These are phyloP conservation scores for Myiotriccus ornatus DNA, from an alignment of 2,797 vertebrate genomes.

Conservation along the genomic window DNA sequence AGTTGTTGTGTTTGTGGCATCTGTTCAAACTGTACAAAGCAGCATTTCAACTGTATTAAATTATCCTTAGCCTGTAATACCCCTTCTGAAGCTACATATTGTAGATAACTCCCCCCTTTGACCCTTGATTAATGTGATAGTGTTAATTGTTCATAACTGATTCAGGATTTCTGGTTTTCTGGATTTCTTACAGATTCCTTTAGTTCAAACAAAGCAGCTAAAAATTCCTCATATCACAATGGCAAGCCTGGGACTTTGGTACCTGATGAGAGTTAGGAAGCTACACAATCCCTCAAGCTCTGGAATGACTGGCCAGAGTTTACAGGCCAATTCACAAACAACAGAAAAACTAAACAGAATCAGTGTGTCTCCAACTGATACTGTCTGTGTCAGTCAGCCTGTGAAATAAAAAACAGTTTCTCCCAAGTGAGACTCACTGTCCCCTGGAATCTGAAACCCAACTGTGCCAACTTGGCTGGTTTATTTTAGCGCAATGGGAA, in stretches of 20 bases:
- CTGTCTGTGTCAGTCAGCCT: background rate
- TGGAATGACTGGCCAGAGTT: background rate
- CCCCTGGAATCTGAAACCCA: constrained; percentile 33
- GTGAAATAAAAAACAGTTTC: constrained; percentile 21
- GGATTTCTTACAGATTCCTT: background rate
- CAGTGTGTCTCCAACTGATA: background rate
- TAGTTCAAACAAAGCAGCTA: background rate
- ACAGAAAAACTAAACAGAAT: background rate
- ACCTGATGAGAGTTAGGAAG: background rate
- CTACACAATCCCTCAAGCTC: background rate
- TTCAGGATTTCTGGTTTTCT: background rate
- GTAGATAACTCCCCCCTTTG: background rate
- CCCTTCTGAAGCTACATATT: background rate
- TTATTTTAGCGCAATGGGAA: background rate
- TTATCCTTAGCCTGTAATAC: background rate
- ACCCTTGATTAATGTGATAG: background rate
- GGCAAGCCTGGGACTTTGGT: background rate
- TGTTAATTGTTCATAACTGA: background rate
- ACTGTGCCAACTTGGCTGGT: background rate
- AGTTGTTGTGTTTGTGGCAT: background rate
- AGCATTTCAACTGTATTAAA: background rate
- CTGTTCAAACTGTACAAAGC: background rate
- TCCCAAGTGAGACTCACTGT: constrained; percentile 8
- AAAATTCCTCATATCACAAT: background rate
- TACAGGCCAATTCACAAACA: background rate